These are phyloP conservation scores for Amazonetta brasiliensis DNA, from an alignment of 2,797 vertebrate genomes.

Conservation along the genomic window DNA sequence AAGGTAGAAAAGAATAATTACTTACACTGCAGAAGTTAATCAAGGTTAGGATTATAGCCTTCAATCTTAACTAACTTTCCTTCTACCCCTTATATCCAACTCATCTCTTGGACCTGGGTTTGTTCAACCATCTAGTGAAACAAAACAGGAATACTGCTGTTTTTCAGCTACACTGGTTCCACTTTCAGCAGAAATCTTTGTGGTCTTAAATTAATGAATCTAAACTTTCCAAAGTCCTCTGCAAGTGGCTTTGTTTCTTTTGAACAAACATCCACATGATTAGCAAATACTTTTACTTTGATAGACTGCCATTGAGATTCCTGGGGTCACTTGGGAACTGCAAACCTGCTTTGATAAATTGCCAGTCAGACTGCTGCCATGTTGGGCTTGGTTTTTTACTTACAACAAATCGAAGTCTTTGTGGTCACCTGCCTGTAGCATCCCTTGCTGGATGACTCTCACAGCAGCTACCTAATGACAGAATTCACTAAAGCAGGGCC, in stretches of 20 bases:
- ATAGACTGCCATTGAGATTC: not conserved
- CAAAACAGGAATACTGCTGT: not conserved
- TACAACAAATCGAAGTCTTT: not conserved
- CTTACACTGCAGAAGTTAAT: not conserved
- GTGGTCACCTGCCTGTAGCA: not conserved
- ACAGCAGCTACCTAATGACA: not conserved
- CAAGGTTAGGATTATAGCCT: not conserved
- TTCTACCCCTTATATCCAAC: not conserved
- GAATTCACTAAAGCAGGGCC: not conserved
- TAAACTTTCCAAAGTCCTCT: not conserved
- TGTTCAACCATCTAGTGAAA: not conserved
- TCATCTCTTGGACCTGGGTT: not conserved
- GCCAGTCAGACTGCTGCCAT: not conserved
- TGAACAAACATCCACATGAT: not conserved
- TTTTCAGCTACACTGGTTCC: rapidly evolving
- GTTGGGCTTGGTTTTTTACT: not conserved
- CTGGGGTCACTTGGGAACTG: not conserved
- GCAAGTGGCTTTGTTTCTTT: not conserved
- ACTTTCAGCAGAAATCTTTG: not conserved
- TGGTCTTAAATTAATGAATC: not conserved
- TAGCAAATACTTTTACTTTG: not conserved
- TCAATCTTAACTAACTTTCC: not conserved
- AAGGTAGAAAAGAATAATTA: not conserved
- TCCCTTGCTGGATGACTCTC: not conserved
- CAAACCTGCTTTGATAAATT: not conserved